phyloP scores from a whole-genome alignment of 2,113 vertebrate genomes.

The Gila orcuttii region DNA sequence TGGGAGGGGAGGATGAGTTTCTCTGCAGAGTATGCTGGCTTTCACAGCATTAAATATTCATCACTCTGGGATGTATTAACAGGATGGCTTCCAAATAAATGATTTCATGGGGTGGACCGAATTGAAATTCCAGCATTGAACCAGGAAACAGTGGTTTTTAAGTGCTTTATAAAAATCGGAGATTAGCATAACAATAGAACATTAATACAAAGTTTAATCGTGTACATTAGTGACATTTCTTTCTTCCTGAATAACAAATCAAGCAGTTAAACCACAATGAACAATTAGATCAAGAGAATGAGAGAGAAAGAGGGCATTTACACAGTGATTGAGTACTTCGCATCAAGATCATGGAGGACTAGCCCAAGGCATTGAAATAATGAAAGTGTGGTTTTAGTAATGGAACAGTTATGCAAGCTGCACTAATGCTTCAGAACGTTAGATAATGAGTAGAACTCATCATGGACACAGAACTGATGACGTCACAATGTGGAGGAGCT shows the following conservation, averaged over 20 bases:
- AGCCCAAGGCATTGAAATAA: slow-evolving; percentile 42
- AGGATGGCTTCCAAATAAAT: slow-evolving; percentile 37
- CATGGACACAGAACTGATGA: slow-evolving; percentile 20
- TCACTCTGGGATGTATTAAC: slow-evolving; percentile 48
- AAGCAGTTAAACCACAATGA: neutral
- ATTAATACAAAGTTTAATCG: neutral
- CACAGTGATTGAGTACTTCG: slow-evolving; percentile 28
- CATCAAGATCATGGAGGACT: slow-evolving; percentile 37
- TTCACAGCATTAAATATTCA: slow-evolving; percentile 51
- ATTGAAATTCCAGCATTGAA: neutral
- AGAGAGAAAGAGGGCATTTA: slow-evolving; percentile 26
- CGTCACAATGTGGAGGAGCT: slow-evolving; percentile 48
- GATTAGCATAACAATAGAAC: neutral
- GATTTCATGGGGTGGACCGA: neutral
- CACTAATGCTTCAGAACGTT: slow-evolving; percentile 4
- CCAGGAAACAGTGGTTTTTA: slow-evolving; percentile 1
- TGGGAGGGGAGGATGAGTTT: slow-evolving; percentile 1
- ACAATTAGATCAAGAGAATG: neutral
- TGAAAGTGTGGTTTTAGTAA: slow-evolving; percentile 50
- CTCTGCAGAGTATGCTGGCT: slow-evolving; percentile 23
- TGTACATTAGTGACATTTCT: neutral
- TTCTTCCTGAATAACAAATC: neutral
- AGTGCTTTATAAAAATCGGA: neutral
- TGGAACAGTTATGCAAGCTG: slow-evolving; percentile 41
- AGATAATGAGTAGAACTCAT: slow-evolving; percentile 9